Evolutionary conservation across 35 echinoderm and acorn worm genomes (phyloP), one percentile per base, ranked within the genome.

Genomic region (Apostichopus japonicus): DNA sequence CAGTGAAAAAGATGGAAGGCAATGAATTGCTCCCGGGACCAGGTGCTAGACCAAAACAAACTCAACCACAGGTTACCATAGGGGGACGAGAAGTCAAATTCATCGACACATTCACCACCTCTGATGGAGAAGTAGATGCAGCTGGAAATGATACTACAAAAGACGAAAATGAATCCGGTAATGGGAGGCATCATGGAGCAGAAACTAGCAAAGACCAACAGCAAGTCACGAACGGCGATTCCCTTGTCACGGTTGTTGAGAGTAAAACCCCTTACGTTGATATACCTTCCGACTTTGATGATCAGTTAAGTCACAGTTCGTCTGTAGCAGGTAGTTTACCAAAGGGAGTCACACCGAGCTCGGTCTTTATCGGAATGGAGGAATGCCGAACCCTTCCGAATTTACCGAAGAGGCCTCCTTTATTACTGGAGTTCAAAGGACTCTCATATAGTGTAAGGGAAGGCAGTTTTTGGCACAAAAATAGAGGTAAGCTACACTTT

Each of bases 311-410:
- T 71, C 90, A 54, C 6, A 80, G 59, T 19, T 91, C 87, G 22
- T 73, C 83, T 4, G 54, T 62, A 67, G 90, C 16, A 5, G 77
- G 90, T 5, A 91, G 90, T 91, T 58, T 91, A 87, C 54, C 81
- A 0, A 93, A 93, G 73, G 92, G 84, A 52, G 65, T 93, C 15
- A 55, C 75, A 24, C 92, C 92, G 55, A 77, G 73, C 62, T 65
- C 92, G 10, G 83, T 87, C n/a, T 86, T 92, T 51, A 65, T 98
- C n/a, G 95, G 95, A 78, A 95, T 94, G 79, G 92, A 90, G 5
- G 92, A 98, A 21, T 92, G 90, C 19, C 90, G 95, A 73, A 90
- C 94, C 6, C 94, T 98, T 79, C 93, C 96, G 8, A 93, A 98
- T 91, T 83, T 98, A 58, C 96, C 96, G 23, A 91, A 93, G 15